Base-by-base conservation (phyloP, 2,888 invertebrate species). In the Cryptocheilus praepositus region DNA sequence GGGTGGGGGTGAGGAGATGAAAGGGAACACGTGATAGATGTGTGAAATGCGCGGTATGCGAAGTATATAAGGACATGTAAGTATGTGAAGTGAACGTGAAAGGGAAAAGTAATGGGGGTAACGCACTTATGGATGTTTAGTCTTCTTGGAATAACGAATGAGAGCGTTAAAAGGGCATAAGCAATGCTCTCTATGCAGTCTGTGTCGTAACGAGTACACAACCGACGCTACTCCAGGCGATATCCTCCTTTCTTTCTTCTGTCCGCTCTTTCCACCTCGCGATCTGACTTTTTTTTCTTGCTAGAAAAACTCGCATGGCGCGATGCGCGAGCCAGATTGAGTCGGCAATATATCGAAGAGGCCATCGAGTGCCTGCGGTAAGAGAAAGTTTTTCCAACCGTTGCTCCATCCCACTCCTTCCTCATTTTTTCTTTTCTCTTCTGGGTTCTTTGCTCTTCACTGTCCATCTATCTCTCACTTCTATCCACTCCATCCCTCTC, bases 301-400 rank as follows among this genome's bases (percentile, higher is more conserved):
- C 22, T 53, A 53, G 22, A 53, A 53, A 53, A 53, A 22, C 53
- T 53, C 53, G 21, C 21, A 53, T 22, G 53, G 52, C 18, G 18
- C 18, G 52, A 18, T 53, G 22, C 53, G 21, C 13, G 53, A 53
- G 53, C 53, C 22, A 53, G 53, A 53, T 53, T 53, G 53, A 22
- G 22, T 53, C 53, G 53, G 53, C 53, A 22, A 53, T 53, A 53
- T 53, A 53, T 53, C 53, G 53, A 21, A 22, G 53, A 4, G 53
- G 15, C 53, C 22, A 11, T 53, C 11, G 22, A 22, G 22, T 25
- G 53, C 21, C 53, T 53, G 53, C 53, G 25, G 22, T 53, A 22
- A 21, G 53, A 53, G 25, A 49, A 49, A 49, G 16, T 18, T n/a
- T 18, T 16, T n/a, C 49, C 4, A 16, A 16, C 49, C 7, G 16